Evolutionary conservation across 2,797 vertebrate species (phyloP).

Genomic region (Xiphorhynchus erythropygius): DNA sequence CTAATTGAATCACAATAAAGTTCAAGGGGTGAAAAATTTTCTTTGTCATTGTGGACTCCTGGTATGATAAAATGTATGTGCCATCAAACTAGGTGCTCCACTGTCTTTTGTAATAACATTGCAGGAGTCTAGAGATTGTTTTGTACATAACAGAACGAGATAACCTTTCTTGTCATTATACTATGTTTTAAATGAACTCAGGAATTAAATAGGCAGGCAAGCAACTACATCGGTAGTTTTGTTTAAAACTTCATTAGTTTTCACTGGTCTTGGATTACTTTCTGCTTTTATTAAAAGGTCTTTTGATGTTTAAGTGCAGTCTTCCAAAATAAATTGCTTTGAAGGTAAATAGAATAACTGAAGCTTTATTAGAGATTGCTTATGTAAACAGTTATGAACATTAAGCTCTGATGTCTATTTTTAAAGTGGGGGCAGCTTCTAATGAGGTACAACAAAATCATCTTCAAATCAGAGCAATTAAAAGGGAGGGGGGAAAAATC

Average conservation of each 20-base stretch:
- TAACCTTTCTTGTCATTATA: not conserved
- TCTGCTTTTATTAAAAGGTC: not conserved
- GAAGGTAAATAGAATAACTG: not conserved
- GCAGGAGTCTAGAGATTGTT: not conserved
- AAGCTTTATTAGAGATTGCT: not conserved
- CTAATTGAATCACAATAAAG: not conserved
- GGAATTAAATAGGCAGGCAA: not conserved
- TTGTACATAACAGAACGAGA: not conserved
- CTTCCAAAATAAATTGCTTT: constrained; percentile 19
- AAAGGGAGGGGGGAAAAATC: fast-evolving
- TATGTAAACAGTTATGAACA: not conserved
- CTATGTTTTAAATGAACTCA: not conserved
- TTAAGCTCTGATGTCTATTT: not conserved
- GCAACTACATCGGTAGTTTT: not conserved
- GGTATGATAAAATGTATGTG: not conserved
- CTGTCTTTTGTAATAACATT: not conserved
- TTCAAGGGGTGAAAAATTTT: not conserved
- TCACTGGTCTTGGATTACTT: not conserved
- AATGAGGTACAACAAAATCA: not conserved
- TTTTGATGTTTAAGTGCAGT: not conserved
- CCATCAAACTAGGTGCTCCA: not conserved
- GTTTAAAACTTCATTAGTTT: not conserved
- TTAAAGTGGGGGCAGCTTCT: not conserved
- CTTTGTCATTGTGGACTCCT: not conserved
- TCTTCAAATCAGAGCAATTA: not conserved